These are phyloP conservation scores for Pseudococcus longispinus DNA, from an alignment of 2,888 invertebrate species.

Conservation along the genomic window DNA sequence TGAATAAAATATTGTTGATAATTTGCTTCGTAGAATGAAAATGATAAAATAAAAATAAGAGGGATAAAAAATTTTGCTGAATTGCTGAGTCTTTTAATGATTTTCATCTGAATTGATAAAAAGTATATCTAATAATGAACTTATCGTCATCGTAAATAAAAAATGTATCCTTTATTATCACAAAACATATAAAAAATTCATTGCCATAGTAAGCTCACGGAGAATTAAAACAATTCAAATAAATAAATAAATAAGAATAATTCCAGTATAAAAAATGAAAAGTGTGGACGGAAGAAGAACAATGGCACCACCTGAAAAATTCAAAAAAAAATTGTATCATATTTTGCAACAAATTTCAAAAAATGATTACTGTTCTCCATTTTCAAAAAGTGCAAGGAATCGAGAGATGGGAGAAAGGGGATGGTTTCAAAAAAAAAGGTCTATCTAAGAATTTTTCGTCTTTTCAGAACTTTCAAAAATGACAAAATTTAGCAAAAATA, in stretches of 20 bases:
- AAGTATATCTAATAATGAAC: not conserved
- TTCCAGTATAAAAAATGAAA: not conserved
- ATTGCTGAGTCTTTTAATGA: too few relatives aligned
- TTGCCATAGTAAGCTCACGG: not conserved
- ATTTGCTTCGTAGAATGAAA: not conserved
- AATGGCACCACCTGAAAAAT: not conserved
- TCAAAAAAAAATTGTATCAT: not conserved
- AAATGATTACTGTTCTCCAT: too few relatives aligned
- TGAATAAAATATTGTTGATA: conserved; percentile 29
- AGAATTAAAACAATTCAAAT: not conserved
- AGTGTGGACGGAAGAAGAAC: not conserved
- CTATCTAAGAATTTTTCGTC: too few relatives aligned
- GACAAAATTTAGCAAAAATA: too few relatives aligned
- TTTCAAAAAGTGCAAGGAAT: too few relatives aligned
- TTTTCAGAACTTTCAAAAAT: too few relatives aligned
- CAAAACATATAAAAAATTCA: not conserved
- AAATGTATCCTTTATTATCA: not conserved
- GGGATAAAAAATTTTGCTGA: too few relatives aligned
- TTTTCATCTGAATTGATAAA: not conserved
- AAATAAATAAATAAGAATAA: not conserved
- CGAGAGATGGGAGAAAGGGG: too few relatives aligned
- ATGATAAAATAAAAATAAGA: not conserved
- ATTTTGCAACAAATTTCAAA: too few relatives aligned
- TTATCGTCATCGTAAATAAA: not conserved
- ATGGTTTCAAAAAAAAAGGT: too few relatives aligned